phyloP scores from a whole-genome alignment of 2,797 vertebrate genomes.

The Decapterus maruadsi region DNA sequence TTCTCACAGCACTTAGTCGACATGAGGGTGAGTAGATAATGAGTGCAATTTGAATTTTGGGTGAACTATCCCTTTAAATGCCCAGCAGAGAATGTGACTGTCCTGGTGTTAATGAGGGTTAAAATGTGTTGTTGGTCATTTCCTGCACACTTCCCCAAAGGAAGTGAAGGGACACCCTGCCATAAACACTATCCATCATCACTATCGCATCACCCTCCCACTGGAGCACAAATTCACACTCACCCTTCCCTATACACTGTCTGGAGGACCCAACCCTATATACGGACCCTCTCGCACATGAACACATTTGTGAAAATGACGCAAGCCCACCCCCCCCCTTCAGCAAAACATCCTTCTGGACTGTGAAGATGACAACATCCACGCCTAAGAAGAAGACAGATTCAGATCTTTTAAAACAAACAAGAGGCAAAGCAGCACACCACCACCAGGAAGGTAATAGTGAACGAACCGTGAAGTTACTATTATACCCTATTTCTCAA shows the following conservation, averaged over 20 bases:
- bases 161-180: conserved; percentile 25
- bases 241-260: conserved; percentile 7
- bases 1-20: too few relatives aligned
- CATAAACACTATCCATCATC: conserved; percentile 34
- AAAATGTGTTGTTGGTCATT: conserved; percentile 46
- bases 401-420: not conserved
- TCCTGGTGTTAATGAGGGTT: conserved; percentile 45
- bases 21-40: too few relatives aligned
- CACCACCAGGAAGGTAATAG: not conserved
- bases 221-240: conserved; percentile 38
- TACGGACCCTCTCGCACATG: conserved; percentile 17
- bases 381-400: not conserved
- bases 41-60: too few relatives aligned
- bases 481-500: not conserved
- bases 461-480: not conserved
- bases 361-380: not conserved
- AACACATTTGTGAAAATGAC: conserved; percentile 20
- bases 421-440: too few relatives aligned
- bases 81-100: conserved; percentile 15
- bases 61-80: not conserved
- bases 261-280: not conserved
- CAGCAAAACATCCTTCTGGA: conserved; percentile 17
- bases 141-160: conserved; percentile 27
- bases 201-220: conserved; percentile 48
- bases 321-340: not conserved